Percentiles rank a stretch among this genome's conserved stretches.
Evolutionary conservation across 2,888 invertebrate genomes (phyloP).

Genomic region (Gymnosoma rotundatum): DNA sequence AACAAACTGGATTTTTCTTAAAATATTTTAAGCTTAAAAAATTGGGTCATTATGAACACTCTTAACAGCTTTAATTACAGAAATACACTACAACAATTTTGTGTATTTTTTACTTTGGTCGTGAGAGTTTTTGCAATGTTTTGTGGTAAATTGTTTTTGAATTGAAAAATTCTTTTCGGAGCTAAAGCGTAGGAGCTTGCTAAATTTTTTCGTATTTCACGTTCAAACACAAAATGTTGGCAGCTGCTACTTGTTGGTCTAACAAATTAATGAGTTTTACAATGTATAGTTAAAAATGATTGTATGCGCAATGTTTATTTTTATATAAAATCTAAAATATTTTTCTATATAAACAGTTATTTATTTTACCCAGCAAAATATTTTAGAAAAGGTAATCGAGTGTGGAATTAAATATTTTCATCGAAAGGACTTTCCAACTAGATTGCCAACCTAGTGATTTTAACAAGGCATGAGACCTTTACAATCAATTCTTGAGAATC

Average conservation of each 20-base stretch:
- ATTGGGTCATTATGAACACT: too few relatives aligned
- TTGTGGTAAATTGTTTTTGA: constrained; percentile 28
- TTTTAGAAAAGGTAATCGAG: too few relatives aligned
- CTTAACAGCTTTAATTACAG: too few relatives aligned
- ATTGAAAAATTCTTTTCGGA: constrained; percentile 41
- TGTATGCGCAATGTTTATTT: constrained; percentile 42
- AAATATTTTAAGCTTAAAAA: too few relatives aligned
- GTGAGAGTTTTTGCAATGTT: constrained; percentile 3
- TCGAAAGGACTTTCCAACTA: too few relatives aligned
- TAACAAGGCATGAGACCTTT: too few relatives aligned
- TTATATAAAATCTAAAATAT: constrained; percentile 1
- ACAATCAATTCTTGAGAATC: too few relatives aligned
- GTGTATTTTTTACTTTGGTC: background rate
- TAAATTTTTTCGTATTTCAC: constrained; percentile 9
- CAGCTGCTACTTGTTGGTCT: constrained; percentile 66
- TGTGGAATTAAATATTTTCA: too few relatives aligned
- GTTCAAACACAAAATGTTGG: constrained; percentile 27
- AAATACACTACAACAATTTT: background rate
- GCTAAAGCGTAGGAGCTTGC: constrained; percentile 58
- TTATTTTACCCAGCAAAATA: too few relatives aligned
- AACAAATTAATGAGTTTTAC: constrained; percentile 60
- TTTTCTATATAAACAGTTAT: background rate
- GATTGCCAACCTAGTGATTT: too few relatives aligned
- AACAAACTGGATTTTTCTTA: too few relatives aligned
- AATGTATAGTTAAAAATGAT: constrained; percentile 57